phyloP scores from a whole-genome alignment of 2,113 vertebrate species.

The Chinchilla lanigera region DNA sequence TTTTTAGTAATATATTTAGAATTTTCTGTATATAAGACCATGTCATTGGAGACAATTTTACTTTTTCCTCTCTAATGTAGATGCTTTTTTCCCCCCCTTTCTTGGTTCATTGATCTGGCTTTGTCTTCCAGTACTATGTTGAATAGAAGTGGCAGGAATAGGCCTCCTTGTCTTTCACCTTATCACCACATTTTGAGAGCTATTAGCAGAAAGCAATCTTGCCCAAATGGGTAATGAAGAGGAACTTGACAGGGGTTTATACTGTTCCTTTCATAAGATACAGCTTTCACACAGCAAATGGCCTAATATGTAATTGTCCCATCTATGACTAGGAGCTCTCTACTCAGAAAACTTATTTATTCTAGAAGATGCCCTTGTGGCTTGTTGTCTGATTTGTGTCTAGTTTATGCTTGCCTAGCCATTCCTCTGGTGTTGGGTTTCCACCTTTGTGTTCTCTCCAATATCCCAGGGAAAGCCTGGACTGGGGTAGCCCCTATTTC shows the following conservation, averaged over 20 bases:
- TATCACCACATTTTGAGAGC: background rate
- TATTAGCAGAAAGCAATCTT: background rate
- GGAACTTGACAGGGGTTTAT: too few relatives aligned
- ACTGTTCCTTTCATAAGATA: background rate
- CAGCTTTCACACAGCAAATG: background rate
- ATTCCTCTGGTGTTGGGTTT: background rate
- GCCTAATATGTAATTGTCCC: background rate
- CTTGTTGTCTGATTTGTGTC: background rate
- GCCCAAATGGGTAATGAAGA: background rate
- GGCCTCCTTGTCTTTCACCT: background rate
- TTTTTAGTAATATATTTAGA: background rate
- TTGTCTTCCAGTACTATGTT: background rate
- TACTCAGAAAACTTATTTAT: background rate
- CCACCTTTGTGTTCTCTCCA: background rate
- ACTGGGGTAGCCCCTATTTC: too few relatives aligned
- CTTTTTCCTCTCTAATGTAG: background rate
- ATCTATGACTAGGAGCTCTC: background rate
- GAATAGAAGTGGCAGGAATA: background rate
- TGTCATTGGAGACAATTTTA: background rate
- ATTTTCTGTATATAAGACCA: background rate
- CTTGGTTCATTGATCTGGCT: background rate
- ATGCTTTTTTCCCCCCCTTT: background rate
- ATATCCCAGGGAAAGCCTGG: background rate
- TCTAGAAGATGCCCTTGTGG: background rate
- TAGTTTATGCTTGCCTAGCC: background rate